Conservation (phyloP, 2,113 vertebrate genomes). For the Bostrychus sinensis region DNA sequence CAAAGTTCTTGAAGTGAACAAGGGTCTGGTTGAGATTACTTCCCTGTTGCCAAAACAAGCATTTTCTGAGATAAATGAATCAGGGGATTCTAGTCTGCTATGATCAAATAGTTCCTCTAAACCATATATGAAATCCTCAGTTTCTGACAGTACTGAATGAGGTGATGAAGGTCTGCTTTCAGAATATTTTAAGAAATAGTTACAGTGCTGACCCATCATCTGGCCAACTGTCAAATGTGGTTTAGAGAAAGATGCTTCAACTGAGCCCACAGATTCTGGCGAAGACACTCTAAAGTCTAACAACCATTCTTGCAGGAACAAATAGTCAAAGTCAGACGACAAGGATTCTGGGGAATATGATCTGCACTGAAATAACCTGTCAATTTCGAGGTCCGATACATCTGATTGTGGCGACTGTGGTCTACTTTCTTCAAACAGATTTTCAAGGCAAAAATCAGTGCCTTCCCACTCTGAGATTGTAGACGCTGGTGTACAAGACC, state of each 20-base stretch:
- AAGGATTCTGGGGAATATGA: slow-evolving; percentile 2
- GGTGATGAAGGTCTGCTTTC: slow-evolving; percentile 13
- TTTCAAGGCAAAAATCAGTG: slow-evolving; percentile 1
- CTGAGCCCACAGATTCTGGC: background rate
- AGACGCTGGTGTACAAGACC: slow-evolving; percentile 1
- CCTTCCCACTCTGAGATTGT: slow-evolving; percentile 1
- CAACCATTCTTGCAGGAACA: slow-evolving; percentile 2
- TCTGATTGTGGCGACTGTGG: slow-evolving; percentile 3
- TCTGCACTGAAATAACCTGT: background rate
- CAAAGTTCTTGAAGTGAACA: background rate
- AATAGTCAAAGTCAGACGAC: slow-evolving; percentile 1
- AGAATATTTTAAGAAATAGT: slow-evolving; percentile 27
- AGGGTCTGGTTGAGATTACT: background rate
- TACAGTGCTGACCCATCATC: slow-evolving; percentile 14
- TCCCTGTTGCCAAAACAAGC: background rate
- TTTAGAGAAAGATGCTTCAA: background rate
- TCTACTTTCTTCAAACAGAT: background rate
- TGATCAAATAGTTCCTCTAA: slow-evolving; percentile 7
- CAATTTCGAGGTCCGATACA: slow-evolving; percentile 5
- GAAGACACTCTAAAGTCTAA: slow-evolving; percentile 19
- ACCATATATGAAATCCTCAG: background rate
- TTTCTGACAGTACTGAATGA: slow-evolving; percentile 10
- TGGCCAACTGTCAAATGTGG: background rate
- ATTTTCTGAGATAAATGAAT: background rate
- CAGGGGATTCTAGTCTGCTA: slow-evolving; percentile 10